Evolutionary conservation across 2,113 vertebrate species (phyloP).

Genomic region (Pseudopipra pipra): DNA sequence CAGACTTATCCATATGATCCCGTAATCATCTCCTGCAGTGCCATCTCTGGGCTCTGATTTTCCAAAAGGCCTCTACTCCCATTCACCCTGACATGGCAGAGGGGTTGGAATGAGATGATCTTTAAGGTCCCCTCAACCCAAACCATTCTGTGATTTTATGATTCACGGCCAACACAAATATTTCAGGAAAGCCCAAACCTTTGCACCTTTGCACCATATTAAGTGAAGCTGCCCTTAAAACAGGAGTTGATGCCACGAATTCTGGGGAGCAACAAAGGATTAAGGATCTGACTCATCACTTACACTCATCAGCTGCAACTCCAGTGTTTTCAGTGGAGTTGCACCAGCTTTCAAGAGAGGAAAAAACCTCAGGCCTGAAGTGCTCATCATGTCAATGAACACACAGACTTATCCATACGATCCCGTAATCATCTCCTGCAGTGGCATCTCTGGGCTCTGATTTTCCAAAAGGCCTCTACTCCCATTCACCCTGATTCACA

Average conservation of each 20-base stretch:
- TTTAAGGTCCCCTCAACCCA: too few species aligned
- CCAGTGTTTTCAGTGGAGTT: constrained; percentile 25
- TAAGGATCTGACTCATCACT: constrained; percentile 55
- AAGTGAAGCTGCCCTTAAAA: constrained; percentile 22
- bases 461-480: constrained; percentile 29
- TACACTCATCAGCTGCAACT: constrained; percentile 29
- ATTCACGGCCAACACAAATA: background rate
- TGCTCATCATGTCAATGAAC: constrained; percentile 50
- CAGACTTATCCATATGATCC: constrained; percentile 1
- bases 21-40: constrained; percentile 42
- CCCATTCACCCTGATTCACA: constrained; percentile 39
- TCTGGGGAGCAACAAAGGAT: constrained; percentile 15
- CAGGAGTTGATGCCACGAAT: constrained; percentile 16
- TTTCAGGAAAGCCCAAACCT: background rate
- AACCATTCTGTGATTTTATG: background rate
- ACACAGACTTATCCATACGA: constrained; percentile 9
- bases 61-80: constrained; percentile 21
- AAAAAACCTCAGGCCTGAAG: constrained; percentile 25
- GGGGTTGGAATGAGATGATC: too few species aligned
- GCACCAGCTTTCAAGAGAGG: constrained; percentile 1
- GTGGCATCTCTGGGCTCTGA: constrained; percentile 10
- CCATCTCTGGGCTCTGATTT: constrained; percentile 30
- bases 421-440: constrained; percentile 47
- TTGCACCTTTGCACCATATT: too few species aligned
- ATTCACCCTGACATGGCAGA: constrained; percentile 35